Base-by-base conservation (phyloP, 2,888 invertebrate species). In the Trissolcus brochymenae region DNA sequence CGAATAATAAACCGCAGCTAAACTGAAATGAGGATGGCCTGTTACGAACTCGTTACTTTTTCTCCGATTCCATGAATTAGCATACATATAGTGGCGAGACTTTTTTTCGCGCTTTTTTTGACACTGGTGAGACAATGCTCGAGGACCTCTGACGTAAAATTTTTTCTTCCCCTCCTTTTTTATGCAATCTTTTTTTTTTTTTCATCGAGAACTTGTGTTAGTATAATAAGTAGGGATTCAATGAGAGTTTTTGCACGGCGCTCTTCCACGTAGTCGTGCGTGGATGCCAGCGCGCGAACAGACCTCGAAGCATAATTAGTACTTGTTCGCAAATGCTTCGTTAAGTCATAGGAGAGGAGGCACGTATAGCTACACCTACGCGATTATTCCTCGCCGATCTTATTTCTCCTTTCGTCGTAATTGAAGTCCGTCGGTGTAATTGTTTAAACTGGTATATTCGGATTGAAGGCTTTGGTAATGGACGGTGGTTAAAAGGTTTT, bases 281-380 rank as follows among this genome's bases (percentile, higher is more conserved):
- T 71, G 62, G 64, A 75, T 74, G 57, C 53, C n/a, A 60, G 72
- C 54, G 66, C 54, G 66, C 71, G 75, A 66, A 61, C 70, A 67
- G 72, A 75, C 84, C 84, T 83, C 84, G 84, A 82, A 82, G 80
- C 78, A 81, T 83, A 84, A 84, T 84, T 84, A 84, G 84, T 84
- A 82, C 77, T 82, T 79, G 81, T 81, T 81, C 80, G 81, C 81
- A 82, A 83, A 83, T 82, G 82, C 65, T 73, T 72, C 74, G 78
- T 78, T 78, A 78, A 68, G 77, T 62, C 67, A 77, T 68, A 73
- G 70, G 56, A 59, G 68, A 66, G 57, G 62, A 78, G 67, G 65
- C 76, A 70, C 70, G 76, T 76, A 35, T 35, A 76, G 19, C 41
- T 60, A 73, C 73, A 74, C 78, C 73, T 78, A 76, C 76, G 67